Base-by-base conservation (phyloP, 1,140 invertebrate species). In the Sycophila sp. region DNA sequence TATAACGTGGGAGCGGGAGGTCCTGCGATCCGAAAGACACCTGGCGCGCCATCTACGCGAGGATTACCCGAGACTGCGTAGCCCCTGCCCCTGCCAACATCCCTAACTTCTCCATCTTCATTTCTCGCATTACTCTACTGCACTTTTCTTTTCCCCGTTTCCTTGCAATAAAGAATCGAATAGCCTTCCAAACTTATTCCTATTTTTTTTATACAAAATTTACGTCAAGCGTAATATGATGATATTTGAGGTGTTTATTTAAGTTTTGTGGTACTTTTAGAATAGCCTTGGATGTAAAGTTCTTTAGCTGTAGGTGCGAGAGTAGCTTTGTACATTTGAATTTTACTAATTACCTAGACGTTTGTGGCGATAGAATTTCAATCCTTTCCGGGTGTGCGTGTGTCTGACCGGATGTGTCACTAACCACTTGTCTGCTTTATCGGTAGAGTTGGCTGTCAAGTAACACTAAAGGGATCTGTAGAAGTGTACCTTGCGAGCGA, bases 11-110 rank as follows among this genome's bases (percentile, higher is more conserved):
- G 28, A 58, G 66, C 24, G 26, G 19, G 76, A 74, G 75, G 78
- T 51, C 56, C 34, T 55, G 73, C 58, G 62, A 75, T 73, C 76
- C 72, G 56, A 76, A 75, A 78, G 72, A 78, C 78, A 85, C 85
- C 76, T 74, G 75, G 73, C 66, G 81, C 81, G 83, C 81, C 84
- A 85, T 84, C 82, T 86, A 76, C 73, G 36, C 69, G 68, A 58
- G 40, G 28, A 70, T 70, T 55, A 34, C 24, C n/a, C 32, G 3
- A 70, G 53, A 64, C 49, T 32, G 30, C 8, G n/a, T n/a, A n/a
- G n/a, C n/a, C 17, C n/a, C 51, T 22, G 11, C n/a, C n/a, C n/a
- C n/a, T n/a, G n/a, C n/a, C n/a, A n/a, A n/a, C n/a, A n/a, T n/a
- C n/a, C n/a, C n/a, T n/a, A n/a, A n/a, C n/a, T n/a, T 49, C 32